These are phyloP conservation scores for Teleogryllus oceanicus DNA, from an alignment of 2,888 invertebrate species.

Conservation along the genomic window DNA sequence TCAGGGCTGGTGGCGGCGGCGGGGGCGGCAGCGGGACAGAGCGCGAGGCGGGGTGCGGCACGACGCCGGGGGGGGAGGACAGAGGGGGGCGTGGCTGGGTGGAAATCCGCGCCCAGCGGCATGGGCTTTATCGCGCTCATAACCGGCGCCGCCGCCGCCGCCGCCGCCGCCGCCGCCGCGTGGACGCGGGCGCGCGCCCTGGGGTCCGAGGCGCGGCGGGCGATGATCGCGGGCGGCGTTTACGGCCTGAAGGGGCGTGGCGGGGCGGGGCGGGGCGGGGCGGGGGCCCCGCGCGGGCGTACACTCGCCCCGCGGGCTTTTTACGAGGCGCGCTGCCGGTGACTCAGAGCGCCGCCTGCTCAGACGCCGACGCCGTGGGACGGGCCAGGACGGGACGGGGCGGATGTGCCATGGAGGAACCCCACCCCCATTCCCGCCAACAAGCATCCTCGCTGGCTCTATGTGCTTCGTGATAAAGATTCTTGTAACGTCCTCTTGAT, in stretches of 20 bases:
- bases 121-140: conserved; percentile 18
- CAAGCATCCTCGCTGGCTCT: no score
- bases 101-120: conserved; percentile 18
- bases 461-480: no score
- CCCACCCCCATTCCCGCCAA: no score
- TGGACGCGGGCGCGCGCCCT: neutral
- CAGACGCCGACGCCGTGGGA: neutral
- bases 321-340: neutral
- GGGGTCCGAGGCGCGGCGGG: neutral
- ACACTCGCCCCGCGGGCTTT: neutral
- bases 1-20: neutral
- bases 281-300: neutral
- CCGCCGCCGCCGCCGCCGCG: no score
- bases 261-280: neutral
- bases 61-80: neutral
- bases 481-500: no score
- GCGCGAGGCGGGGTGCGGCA: neutral
- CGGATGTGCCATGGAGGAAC: neutral
- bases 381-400: neutral
- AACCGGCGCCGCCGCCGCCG: neutral
- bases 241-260: neutral
- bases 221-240: conserved; percentile 18
- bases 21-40: neutral
- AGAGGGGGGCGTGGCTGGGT: neutral
- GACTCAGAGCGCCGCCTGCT: neutral